Conservation (phyloP, 2,797 vertebrate species). For the Apogon talboti region DNA sequence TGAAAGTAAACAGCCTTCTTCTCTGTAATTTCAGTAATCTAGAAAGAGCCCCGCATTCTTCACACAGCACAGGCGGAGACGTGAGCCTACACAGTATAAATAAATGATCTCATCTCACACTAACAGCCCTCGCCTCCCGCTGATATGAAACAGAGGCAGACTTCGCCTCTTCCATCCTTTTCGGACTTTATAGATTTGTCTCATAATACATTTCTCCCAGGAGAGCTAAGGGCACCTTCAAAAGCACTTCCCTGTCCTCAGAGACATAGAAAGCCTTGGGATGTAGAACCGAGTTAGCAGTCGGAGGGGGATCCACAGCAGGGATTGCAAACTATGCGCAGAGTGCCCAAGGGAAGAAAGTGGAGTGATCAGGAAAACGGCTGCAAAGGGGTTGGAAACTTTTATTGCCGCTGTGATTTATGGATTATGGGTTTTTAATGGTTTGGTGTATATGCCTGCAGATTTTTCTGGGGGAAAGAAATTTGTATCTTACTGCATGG, state of each 20-base stretch:
- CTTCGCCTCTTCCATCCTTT: slow-evolving; percentile 10
- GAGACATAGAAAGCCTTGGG: slow-evolving; percentile 44
- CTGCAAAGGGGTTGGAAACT: slow-evolving; percentile 37
- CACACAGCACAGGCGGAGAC: slow-evolving; percentile 3
- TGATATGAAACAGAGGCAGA: slow-evolving; percentile 24
- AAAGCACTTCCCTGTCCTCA: slow-evolving; percentile 46
- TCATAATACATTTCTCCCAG: slow-evolving; percentile 33
- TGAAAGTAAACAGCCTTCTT: not conserved
- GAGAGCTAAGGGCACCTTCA: slow-evolving; percentile 58
- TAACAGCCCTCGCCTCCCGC: slow-evolving; percentile 23
- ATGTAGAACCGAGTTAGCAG: slow-evolving; percentile 54
- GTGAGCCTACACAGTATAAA: slow-evolving; percentile 13
- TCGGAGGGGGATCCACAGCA: slow-evolving; percentile 42
- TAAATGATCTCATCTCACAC: slow-evolving; percentile 15
- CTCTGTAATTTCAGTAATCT: slow-evolving; percentile 10
- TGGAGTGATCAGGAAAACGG: slow-evolving; percentile 60
- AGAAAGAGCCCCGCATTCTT: not conserved
- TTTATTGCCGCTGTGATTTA: slow-evolving; percentile 65
- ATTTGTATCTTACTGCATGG: slow-evolving; percentile 42
- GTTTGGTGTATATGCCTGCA: slow-evolving; percentile 49
- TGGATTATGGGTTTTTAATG: slow-evolving; percentile 68
- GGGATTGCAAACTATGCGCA: slow-evolving; percentile 47
- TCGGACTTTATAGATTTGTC: slow-evolving; percentile 33
- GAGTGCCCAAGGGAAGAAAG: slow-evolving; percentile 46
- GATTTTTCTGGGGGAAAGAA: slow-evolving; percentile 39